Percentiles rank a stretch among this genome's conserved stretches.
Evolutionary conservation across 2,113 vertebrate species (phyloP).

Genomic region (Elachura formosa): DNA sequence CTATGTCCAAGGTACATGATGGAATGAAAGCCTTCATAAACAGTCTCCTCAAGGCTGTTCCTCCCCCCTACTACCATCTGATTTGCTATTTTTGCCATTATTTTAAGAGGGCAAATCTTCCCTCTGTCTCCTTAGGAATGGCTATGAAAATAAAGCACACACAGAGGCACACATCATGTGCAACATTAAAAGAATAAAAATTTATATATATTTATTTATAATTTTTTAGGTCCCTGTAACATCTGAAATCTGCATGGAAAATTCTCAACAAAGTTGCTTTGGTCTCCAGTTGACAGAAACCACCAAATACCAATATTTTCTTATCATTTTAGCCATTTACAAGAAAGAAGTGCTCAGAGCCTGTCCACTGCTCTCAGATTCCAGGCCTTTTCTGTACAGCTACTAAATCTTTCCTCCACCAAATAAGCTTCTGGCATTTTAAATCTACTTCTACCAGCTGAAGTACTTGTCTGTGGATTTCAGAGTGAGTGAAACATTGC

Average conservation of each 20-base stretch:
- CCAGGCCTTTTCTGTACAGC: not conserved
- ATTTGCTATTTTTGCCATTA: constrained; percentile 44
- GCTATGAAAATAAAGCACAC: not conserved
- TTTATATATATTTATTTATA: not conserved
- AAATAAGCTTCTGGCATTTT: not conserved
- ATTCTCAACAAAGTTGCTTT: not conserved
- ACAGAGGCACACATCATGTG: not conserved
- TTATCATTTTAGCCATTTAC: not conserved
- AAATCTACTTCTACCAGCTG: not conserved
- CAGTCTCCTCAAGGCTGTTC: constrained; percentile 45
- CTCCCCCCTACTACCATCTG: constrained; percentile 33
- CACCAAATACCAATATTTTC: not conserved
- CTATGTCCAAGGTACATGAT: constrained; percentile 60
- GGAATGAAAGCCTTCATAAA: constrained; percentile 60
- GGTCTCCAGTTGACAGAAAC: not conserved
- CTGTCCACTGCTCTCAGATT: not conserved
- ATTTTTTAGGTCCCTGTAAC: not conserved
- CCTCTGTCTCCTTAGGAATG: not conserved
- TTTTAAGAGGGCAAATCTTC: constrained; percentile 33
- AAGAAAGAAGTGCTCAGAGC: not conserved
- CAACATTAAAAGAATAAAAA: not conserved
- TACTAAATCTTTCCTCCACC: not conserved
- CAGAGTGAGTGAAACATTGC: not conserved
- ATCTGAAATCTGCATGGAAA: not conserved
- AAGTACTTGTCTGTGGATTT: not conserved